Conservation (phyloP, 1,140 invertebrate genomes). For the Saccostrea glomerata region DNA sequence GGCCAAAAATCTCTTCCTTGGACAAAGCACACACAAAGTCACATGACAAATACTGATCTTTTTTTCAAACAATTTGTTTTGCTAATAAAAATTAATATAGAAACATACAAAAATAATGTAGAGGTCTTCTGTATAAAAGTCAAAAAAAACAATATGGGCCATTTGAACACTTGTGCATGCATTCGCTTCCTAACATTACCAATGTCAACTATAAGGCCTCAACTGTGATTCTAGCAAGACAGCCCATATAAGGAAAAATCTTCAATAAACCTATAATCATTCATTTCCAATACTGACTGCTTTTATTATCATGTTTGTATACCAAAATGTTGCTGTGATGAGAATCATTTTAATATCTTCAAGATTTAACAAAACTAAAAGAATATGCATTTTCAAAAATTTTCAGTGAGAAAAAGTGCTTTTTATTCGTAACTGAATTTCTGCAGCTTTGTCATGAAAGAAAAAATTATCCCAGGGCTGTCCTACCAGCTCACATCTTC, state of each 20-base stretch:
- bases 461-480: background rate
- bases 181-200: conserved; percentile 58
- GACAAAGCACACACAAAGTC: conserved; percentile 3
- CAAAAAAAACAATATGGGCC: conserved; percentile 71
- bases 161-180: conserved; percentile 58
- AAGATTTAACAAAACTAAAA: background rate
- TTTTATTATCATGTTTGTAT: background rate
- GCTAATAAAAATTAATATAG: conserved; percentile 69
- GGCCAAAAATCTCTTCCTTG: background rate
- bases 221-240: background rate
- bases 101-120: conserved; percentile 40
- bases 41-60: conserved; percentile 21
- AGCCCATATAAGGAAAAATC: background rate
- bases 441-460: too few relatives aligned
- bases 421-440: too few relatives aligned
- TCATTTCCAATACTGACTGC: background rate
- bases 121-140: conserved; percentile 72
- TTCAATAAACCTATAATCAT: background rate
- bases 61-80: conserved; percentile 3
- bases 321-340: background rate
- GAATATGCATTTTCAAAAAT: background rate
- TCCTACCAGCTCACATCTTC: background rate
- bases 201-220: conserved; percentile 21
- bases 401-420: background rate
- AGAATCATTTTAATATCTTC: background rate